Evolutionary conservation across 2,113 vertebrate species (phyloP).

Genomic region (Strix uralensis): DNA sequence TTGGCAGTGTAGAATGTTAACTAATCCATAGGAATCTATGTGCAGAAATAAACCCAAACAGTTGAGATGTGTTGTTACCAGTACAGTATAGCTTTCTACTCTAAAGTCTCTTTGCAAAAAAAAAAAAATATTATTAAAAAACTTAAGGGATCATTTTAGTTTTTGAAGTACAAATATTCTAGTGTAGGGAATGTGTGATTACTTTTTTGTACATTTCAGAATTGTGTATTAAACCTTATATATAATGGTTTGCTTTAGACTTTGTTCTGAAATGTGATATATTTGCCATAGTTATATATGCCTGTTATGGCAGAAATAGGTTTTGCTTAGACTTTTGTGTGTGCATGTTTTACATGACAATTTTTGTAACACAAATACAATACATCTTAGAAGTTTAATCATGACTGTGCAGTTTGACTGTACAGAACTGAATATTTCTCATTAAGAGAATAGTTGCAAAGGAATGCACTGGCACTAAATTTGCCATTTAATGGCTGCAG

Average conservation of each 20-base stretch:
- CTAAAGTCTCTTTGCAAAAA: background rate
- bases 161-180: slow-evolving; percentile 44
- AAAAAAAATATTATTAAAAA: background rate
- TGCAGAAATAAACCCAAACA: slow-evolving; percentile 26
- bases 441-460: slow-evolving; percentile 8
- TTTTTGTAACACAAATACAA: slow-evolving; percentile 56
- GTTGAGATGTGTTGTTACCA: background rate
- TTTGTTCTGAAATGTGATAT: slow-evolving; percentile 54
- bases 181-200: slow-evolving; percentile 21
- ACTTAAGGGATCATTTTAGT: slow-evolving; percentile 45
- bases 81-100: slow-evolving; percentile 30
- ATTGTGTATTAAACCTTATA: slow-evolving; percentile 32
- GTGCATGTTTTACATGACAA: slow-evolving; percentile 57
- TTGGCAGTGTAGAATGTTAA: slow-evolving; percentile 43
- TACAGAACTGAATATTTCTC: slow-evolving; percentile 16
- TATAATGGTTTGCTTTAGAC: slow-evolving; percentile 47
- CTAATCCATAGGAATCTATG: slow-evolving; percentile 3
- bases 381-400: slow-evolving; percentile 25
- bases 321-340: slow-evolving; percentile 56
- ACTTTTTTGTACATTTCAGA: slow-evolving; percentile 61
- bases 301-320: slow-evolving; percentile 24
- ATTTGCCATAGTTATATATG: slow-evolving; percentile 47
- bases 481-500: background rate
- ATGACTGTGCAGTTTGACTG: slow-evolving; percentile 15
- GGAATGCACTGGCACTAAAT: slow-evolving; percentile 9